Conservation (phyloP, 2,113 vertebrate genomes). For the Mungos mungo region DNA sequence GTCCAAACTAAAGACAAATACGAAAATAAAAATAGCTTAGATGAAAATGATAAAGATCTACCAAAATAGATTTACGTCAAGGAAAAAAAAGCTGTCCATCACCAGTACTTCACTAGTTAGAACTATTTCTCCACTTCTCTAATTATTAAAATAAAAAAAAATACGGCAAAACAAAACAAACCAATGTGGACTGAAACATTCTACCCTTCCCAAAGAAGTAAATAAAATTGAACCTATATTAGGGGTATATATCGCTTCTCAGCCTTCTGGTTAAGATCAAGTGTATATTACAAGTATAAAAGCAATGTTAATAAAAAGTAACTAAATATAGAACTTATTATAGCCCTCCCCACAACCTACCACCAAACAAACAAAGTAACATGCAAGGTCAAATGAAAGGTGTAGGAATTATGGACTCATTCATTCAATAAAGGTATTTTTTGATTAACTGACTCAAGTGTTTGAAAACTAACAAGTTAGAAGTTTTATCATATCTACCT, state of each 20-base stretch:
- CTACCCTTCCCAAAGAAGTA: neutral
- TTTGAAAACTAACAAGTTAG: constrained; percentile 9
- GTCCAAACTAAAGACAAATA: constrained; percentile 1
- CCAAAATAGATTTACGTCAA: constrained; percentile 8
- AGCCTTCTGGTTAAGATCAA: no score
- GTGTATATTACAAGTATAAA: fast-evolving
- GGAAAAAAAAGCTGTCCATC: neutral
- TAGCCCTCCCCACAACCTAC: neutral
- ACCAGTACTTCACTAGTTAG: neutral
- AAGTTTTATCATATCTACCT: neutral
- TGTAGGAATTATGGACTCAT: neutral
- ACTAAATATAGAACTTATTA: neutral
- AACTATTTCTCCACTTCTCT: constrained; percentile 8
- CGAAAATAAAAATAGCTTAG: constrained; percentile 6
- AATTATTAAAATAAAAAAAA: neutral
- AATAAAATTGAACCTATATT: constrained; percentile 25
- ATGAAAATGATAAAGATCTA: constrained; percentile 2
- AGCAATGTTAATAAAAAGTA: constrained; percentile 16
- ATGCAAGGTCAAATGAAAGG: neutral
- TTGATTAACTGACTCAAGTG: neutral
- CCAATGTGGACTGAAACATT: neutral
- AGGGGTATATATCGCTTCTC: neutral
- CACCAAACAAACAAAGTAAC: neutral
- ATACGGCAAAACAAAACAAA: constrained; percentile 38
- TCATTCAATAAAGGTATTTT: constrained; percentile 20